A percentile compares a stretch with the other conserved stretches of the same genome.
Conservation (phyloP, 2,113 vertebrate species). For the Parotia lawesii region DNA sequence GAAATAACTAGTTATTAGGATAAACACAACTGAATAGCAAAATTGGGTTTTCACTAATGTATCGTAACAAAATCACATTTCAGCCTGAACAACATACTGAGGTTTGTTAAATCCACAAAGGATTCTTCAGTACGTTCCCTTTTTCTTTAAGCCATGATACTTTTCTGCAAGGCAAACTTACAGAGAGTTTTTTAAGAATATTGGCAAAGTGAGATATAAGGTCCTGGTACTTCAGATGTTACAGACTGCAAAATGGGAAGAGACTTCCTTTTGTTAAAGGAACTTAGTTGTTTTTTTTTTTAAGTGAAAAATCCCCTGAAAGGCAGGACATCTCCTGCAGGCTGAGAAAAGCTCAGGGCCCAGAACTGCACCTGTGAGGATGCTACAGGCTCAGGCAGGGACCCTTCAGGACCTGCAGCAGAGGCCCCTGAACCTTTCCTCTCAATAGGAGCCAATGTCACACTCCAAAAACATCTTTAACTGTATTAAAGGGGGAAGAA, state of each 20-base stretch:
- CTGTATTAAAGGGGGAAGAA: background rate
- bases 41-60: background rate
- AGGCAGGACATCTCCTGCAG: background rate
- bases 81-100: background rate
- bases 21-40: background rate
- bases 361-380: background rate
- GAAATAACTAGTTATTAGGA: constrained; percentile 4
- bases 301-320: background rate
- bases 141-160: background rate
- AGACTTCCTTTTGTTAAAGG: background rate
- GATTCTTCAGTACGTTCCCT: background rate
- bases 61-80: background rate
- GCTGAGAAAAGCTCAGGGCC: background rate
- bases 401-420: background rate
- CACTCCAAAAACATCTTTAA: background rate
- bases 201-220: background rate
- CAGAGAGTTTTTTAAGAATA: background rate
- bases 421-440: background rate
- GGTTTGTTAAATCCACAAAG: background rate
- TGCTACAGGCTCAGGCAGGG: background rate
- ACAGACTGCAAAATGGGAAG: background rate
- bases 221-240: background rate
- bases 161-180: background rate
- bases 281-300: background rate
- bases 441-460: fast-evolving